Conservation (phyloP, 2,888 invertebrate genomes). For the Luperina nickerlii region DNA sequence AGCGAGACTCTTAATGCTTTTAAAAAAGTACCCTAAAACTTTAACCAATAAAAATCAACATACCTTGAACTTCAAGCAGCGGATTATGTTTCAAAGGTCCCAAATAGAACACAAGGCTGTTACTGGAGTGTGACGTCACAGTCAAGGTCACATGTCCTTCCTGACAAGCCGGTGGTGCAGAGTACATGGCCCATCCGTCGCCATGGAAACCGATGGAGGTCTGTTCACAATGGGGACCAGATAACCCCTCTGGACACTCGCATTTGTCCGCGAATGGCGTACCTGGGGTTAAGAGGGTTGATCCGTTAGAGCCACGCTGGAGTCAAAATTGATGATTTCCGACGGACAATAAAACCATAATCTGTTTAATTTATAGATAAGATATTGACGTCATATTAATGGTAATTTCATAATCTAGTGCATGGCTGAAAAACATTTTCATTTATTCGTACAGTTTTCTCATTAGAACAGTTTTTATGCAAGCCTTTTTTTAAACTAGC, state of each 20-base stretch:
- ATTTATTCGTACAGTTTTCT: too few species aligned
- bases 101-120: constrained; percentile 97
- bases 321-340: too few species aligned
- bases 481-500: too few species aligned
- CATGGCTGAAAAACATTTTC: too few species aligned
- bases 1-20: too few species aligned
- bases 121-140: constrained; percentile 93
- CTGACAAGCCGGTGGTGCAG: constrained; percentile 96
- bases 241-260: constrained; percentile 94
- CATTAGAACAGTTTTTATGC: too few species aligned
- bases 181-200: constrained; percentile 98
- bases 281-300: too few species aligned
- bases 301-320: too few species aligned
- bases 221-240: constrained; percentile 97
- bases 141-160: constrained; percentile 95
- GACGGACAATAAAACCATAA: too few species aligned
- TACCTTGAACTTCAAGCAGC: constrained; percentile 92
- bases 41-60: constrained; percentile 46
- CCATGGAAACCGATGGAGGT: constrained; percentile 96
- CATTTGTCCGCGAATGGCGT: constrained; percentile 92
- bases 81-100: constrained; percentile 94
- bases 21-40: background rate
- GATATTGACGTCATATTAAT: too few species aligned
- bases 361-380: too few species aligned
- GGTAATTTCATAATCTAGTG: too few species aligned